Conservation (phyloP, 2,113 vertebrate genomes). For the Etia nguti region DNA sequence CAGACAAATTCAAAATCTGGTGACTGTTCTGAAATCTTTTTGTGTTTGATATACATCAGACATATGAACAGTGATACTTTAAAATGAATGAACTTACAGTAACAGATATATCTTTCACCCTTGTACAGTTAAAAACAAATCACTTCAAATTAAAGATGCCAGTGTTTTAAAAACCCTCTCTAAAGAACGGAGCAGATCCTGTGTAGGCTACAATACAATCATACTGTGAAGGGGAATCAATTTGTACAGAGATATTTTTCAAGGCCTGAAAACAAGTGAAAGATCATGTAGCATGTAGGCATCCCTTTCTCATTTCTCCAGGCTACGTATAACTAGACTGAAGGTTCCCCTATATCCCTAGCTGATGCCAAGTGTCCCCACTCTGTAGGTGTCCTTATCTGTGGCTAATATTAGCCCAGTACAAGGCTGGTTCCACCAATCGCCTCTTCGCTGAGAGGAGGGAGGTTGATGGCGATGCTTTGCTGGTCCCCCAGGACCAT, state of each 20-base stretch:
- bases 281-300: background rate
- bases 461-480: background rate
- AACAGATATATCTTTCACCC: background rate
- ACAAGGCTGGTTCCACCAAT: background rate
- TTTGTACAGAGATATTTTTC: background rate
- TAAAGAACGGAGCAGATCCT: background rate
- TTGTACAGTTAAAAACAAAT: background rate
- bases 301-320: background rate
- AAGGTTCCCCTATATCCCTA: constrained; percentile 4
- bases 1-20: background rate
- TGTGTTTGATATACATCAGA: background rate
- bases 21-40: accelerated
- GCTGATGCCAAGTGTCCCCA: constrained; percentile 28
- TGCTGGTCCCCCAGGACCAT: constrained; percentile 3
- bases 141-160: background rate
- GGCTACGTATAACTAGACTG: background rate
- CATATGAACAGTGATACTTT: background rate
- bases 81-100: background rate
- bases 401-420: constrained; percentile 50
- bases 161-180: background rate
- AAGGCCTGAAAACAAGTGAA: background rate
- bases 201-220: background rate
- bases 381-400: constrained; percentile 47
- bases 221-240: background rate
- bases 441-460: background rate